Base-by-base conservation (phyloP, 1,140 invertebrate genomes). In the Plodia interpunctella region DNA sequence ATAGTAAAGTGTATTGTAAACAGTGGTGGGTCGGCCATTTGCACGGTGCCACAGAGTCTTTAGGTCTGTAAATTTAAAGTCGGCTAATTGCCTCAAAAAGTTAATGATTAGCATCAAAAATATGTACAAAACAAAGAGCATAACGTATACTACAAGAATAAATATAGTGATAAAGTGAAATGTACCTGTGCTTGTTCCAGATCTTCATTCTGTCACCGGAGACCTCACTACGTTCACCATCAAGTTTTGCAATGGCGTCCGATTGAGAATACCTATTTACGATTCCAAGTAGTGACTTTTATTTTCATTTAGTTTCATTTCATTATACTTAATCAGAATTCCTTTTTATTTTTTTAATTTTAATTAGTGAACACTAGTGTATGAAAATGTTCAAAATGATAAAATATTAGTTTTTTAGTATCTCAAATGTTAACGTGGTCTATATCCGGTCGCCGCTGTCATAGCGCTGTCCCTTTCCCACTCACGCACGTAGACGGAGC, bases 21-120 rank as follows among this genome's bases (percentile, higher is more conserved):
- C 83, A 87, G 87, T 90, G 86, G 86, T 89, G 80, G 80, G 84
- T 88, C 88, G 82, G 88, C 88, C 88, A 90, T 90, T 88, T 89
- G 80, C 81, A 81, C 85, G 79, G 84, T 79, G 81, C 80, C 83
- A 90, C 86, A 83, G 78, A 84, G 79, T 74, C 67, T 78, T 80
- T 85, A 88, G 88, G 88, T 90, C 71, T 66, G 87, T 88, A 77
- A 72, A 75, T 79, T 82, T 73, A 78, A 79, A 80, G 68, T 76
- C 60, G 56, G 66, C 60, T 78, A 76, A 63, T 74, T 68, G 50
- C 53, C 28, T 71, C 70, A 49, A 64, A 86, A 83, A 85, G 66
- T 78, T 60, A 64, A 75, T 60, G 57, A 79, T 68, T 68, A 53
- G 51, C 38, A 25, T 60, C 64, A 78, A 88, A 88, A 85, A 89